Evolutionary conservation across 1,140 invertebrate species (phyloP).

Genomic region (Pseudomyrmex gracilis): DNA sequence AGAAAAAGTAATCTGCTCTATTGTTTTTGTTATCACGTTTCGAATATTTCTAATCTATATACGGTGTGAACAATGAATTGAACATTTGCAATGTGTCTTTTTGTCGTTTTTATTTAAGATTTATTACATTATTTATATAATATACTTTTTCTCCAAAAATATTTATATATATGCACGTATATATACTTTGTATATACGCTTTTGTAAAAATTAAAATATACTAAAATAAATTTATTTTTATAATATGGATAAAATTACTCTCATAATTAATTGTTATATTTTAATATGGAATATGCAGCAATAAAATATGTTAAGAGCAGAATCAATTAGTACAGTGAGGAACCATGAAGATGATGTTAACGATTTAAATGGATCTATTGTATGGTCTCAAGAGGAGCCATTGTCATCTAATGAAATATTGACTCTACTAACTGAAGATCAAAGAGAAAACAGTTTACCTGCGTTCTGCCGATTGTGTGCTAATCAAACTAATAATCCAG

Average conservation of each 20-base stretch:
- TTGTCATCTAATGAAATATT: constrained; percentile 71
- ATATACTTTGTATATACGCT: too few species aligned
- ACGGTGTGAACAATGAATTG: constrained; percentile 30
- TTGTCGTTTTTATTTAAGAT: not conserved
- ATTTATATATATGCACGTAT: too few species aligned
- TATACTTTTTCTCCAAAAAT: too few species aligned
- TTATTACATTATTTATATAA: not conserved
- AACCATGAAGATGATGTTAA: constrained; percentile 71
- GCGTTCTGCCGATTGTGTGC: constrained; percentile 74
- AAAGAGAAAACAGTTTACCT: constrained; percentile 42
- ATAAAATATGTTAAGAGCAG: constrained; percentile 61
- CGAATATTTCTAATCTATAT: constrained; percentile 1
- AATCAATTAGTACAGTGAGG: constrained; percentile 74
- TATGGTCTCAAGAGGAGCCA: constrained; percentile 75
- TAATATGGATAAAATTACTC: not conserved
- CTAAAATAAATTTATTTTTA: too few species aligned
- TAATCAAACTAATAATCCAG: constrained; percentile 69
- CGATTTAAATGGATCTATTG: constrained; percentile 71
- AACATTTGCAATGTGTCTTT: not conserved
- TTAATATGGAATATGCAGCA: constrained; percentile 28
- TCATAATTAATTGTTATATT: constrained; percentile 40
- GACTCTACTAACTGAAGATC: constrained; percentile 42
- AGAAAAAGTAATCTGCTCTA: constrained; percentile 73
- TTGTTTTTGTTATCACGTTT: constrained; percentile 30
- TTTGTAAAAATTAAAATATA: too few species aligned